Percentiles rank a stretch among this genome's conserved stretches.
Conservation (phyloP, 1,140 invertebrate species). For the Agrilus planipennis region DNA sequence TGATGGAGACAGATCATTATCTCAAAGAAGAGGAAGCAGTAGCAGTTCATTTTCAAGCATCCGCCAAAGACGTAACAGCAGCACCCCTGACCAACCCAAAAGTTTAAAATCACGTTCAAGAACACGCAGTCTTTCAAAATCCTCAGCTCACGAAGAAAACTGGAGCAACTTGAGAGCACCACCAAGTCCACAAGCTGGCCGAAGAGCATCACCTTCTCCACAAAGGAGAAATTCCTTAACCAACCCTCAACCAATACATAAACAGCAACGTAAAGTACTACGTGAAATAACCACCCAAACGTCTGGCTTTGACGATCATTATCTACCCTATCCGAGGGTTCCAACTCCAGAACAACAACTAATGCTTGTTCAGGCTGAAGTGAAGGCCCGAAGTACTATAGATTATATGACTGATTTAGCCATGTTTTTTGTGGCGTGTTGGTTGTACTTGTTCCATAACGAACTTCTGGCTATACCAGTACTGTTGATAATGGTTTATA, state of each 20-base stretch:
- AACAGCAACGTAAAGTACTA: conserved; percentile 16
- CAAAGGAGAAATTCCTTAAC: conserved; percentile 5
- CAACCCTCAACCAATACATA: conserved; percentile 5
- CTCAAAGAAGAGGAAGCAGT: conserved; percentile 1
- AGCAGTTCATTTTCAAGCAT: too few species aligned
- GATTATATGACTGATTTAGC: conserved; percentile 58
- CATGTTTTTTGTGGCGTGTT: conserved; percentile 57
- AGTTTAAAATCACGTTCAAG: not conserved
- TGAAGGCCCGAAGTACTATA: conserved; percentile 50
- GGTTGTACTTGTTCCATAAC: conserved; percentile 67
- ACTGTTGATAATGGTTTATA: conserved; percentile 59
- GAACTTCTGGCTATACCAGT: conserved; percentile 63
- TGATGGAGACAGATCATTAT: conserved; percentile 6
- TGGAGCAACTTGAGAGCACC: conserved; percentile 5
- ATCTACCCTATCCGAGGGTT: not conserved
- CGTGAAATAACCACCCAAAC: conserved; percentile 32
- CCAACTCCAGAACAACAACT: conserved; percentile 9
- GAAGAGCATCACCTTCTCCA: conserved; percentile 17
- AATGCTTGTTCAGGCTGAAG: conserved; percentile 36
- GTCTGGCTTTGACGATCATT: conserved; percentile 11
- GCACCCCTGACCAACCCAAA: not conserved
- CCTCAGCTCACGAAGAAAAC: not conserved
- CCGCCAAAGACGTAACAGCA: not conserved
- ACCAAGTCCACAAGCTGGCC: conserved; percentile 4
- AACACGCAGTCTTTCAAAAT: too few species aligned